phyloP scores from a whole-genome alignment of 2,888 invertebrate species.

The Lepeophtheirus nordmannii region DNA sequence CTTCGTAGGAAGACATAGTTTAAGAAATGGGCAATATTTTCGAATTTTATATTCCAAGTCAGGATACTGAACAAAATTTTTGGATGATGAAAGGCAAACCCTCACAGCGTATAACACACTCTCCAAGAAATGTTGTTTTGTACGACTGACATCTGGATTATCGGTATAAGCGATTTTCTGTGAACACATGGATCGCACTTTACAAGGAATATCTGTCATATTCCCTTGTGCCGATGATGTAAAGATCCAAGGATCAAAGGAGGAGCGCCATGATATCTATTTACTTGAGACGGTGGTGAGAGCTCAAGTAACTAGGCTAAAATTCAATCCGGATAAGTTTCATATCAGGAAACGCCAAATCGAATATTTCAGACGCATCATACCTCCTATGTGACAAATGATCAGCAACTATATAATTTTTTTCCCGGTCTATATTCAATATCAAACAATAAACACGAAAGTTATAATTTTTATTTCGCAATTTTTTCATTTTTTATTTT shows the following conservation, averaged over 20 bases:
- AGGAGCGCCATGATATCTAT: background rate
- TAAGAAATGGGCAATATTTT: background rate
- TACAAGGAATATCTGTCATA: background rate
- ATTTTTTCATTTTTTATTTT: no score
- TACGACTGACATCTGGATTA: background rate
- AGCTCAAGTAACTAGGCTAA: background rate
- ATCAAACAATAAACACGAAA: no score
- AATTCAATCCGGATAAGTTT: background rate
- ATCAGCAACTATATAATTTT: no score
- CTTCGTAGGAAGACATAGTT: background rate
- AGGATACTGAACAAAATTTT: slow-evolving; percentile 2
- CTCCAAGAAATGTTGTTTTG: slow-evolving; percentile 2
- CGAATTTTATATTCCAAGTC: background rate
- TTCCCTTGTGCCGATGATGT: slow-evolving; percentile 3
- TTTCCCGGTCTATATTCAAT: no score
- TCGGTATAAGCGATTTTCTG: background rate
- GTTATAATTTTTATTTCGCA: no score
- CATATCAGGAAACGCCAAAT: background rate
- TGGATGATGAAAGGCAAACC: no score
- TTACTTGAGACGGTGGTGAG: background rate
- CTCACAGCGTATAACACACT: background rate
- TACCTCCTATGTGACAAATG: no score
- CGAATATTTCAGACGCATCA: background rate
- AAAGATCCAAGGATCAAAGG: background rate
- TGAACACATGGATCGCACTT: background rate